A percentile compares a stretch with the other conserved stretches of the same genome.
Conservation (phyloP, 2,888 invertebrate species). For the Abscondita cerata region DNA sequence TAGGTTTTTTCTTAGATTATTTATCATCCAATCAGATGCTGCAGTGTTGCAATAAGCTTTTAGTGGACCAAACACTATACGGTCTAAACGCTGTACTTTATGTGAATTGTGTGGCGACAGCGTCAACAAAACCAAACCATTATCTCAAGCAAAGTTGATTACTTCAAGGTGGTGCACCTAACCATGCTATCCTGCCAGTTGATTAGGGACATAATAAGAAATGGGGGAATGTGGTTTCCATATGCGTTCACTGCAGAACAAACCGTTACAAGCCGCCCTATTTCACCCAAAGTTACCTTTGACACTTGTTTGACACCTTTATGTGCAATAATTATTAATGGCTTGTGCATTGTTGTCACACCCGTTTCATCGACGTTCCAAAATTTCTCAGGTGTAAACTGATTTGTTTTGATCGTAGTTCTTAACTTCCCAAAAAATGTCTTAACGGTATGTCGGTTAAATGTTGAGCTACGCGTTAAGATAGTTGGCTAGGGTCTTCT, state of each 20-base stretch:
- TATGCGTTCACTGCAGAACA: neutral
- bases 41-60: no score
- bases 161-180: neutral
- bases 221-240: slow-evolving; percentile 4
- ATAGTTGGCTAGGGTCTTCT: slow-evolving; percentile 8
- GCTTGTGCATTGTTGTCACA: neutral
- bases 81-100: no score
- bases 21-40: no score
- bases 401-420: neutral
- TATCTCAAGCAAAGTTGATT: no score
- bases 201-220: neutral
- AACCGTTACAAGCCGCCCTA: no score
- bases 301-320: slow-evolving; percentile 4
- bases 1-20: no score
- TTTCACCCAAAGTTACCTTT: no score
- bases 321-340: neutral
- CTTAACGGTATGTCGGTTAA: neutral
- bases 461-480: slow-evolving; percentile 1
- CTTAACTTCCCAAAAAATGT: neutral
- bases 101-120: no score
- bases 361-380: slow-evolving; percentile 1
- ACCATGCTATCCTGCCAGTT: neutral
- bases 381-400: neutral
- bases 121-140: no score
- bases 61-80: no score